Conservation (phyloP, 1,140 invertebrate species). For the Mylabris phalerata region DNA sequence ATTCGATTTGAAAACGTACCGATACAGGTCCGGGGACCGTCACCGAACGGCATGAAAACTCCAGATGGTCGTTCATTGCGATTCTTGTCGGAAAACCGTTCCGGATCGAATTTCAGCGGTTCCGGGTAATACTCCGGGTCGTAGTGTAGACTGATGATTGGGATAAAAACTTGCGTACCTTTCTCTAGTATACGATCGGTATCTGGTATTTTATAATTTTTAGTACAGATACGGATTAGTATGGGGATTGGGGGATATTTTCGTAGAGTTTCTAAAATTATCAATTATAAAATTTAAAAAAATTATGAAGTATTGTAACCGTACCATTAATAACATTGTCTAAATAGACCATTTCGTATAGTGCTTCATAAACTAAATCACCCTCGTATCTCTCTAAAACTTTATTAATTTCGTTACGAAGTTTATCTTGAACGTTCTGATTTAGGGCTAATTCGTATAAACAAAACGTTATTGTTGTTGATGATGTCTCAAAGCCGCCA, state of each 20-base stretch:
- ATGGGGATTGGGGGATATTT: conserved; percentile 50
- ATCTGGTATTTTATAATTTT: conserved; percentile 45
- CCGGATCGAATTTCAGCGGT: conserved; percentile 61
- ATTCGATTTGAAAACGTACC: conserved; percentile 23
- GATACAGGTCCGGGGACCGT: conserved; percentile 52
- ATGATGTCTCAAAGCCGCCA: conserved; percentile 45
- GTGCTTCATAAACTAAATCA: conserved; percentile 48
- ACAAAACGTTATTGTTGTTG: conserved; percentile 41
- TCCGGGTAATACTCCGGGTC: conserved; percentile 57
- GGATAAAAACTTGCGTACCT: conserved; percentile 48
- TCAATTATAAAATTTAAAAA: neutral
- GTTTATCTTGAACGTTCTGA: conserved; percentile 42
- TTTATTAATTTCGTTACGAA: conserved; percentile 43
- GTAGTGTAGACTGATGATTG: conserved; percentile 53
- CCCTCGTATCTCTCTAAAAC: conserved; percentile 44
- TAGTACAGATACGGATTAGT: conserved; percentile 46
- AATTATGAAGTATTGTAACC: neutral
- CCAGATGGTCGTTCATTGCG: conserved; percentile 4
- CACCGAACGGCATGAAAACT: conserved; percentile 51
- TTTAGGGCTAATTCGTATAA: conserved; percentile 45
- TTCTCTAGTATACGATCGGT: conserved; percentile 44
- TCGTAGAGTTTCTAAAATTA: conserved; percentile 49
- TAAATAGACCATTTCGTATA: conserved; percentile 46
- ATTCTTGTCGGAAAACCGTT: conserved; percentile 47
- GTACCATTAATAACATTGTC: conserved; percentile 39